Conservation (phyloP, 92 coral and sea anemone genomes). For the Paramuricea clavata region DNA sequence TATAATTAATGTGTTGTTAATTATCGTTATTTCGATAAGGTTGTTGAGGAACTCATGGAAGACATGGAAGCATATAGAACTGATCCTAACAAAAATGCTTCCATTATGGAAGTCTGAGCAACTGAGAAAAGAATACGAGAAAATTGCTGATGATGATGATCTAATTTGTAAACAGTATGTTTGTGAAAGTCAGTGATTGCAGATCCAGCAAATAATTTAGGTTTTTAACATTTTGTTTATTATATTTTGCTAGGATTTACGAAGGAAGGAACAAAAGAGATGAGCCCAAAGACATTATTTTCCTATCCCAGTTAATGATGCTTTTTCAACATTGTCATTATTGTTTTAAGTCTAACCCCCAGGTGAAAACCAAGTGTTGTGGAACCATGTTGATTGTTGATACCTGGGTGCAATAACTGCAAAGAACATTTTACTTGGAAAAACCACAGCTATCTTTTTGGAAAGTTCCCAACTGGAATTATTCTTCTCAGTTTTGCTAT, state of each 20-base stretch:
- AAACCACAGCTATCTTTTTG: constrained; percentile 20
- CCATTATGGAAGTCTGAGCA: constrained; percentile 1
- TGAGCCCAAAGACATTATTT: constrained; percentile 75
- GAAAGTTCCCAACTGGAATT: constrained; percentile 39
- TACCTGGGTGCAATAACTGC: constrained; percentile 15
- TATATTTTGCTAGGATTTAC: neutral
- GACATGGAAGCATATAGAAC: constrained; percentile 35
- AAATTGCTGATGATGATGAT: too few relatives aligned
- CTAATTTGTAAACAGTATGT: too few relatives aligned
- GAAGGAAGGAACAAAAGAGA: neutral
- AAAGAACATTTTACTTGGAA: constrained; percentile 5
- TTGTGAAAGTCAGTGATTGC: too few relatives aligned
- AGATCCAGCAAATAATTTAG: too few relatives aligned
- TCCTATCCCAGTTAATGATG: constrained; percentile 60
- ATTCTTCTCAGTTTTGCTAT: constrained; percentile 18
- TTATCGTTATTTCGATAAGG: neutral
- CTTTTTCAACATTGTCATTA: constrained; percentile 74
- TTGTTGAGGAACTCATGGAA: constrained; percentile 35
- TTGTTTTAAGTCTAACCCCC: constrained; percentile 68
- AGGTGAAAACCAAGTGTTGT: neutral
- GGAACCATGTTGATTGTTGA: constrained; percentile 8
- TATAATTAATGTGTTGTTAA: neutral
- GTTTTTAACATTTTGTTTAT: too few relatives aligned
- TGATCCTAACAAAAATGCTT: constrained; percentile 11
- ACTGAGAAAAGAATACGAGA: too few relatives aligned